A percentile compares a stretch with the other conserved stretches of the same genome.
These are phyloP conservation scores for Polyergus mexicanus DNA, from an alignment of 1,140 invertebrate genomes.

Conservation along the genomic window DNA sequence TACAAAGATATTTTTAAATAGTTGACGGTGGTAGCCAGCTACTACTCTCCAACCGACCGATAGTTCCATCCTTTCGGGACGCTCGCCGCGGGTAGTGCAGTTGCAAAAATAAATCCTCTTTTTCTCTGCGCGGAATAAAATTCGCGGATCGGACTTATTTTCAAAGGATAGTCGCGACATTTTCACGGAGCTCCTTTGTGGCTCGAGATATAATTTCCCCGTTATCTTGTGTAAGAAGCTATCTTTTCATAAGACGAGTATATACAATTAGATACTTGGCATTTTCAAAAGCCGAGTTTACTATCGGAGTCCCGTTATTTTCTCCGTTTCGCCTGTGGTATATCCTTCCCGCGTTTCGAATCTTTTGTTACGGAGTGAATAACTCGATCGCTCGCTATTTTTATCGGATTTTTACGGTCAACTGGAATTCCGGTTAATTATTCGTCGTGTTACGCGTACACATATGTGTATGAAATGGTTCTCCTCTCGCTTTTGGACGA, in stretches of 20 bases:
- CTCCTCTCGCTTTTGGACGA: slow-evolving; percentile 29
- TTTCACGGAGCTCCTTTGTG: slow-evolving; percentile 45
- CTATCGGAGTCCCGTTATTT: background rate
- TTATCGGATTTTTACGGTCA: background rate
- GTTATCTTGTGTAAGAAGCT: slow-evolving; percentile 52
- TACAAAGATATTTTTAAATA: slow-evolving; percentile 51
- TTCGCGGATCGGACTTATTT: slow-evolving; percentile 33
- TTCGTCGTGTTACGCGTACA: background rate
- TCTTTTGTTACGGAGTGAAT: slow-evolving; percentile 15
- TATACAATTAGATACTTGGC: slow-evolving; percentile 23
- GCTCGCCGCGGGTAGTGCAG: background rate
- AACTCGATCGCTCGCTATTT: slow-evolving; percentile 32
- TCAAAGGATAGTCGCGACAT: slow-evolving; percentile 46
- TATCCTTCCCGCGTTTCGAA: background rate
- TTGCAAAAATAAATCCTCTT: slow-evolving; percentile 49
- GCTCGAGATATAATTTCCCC: slow-evolving; percentile 49
- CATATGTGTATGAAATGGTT: background rate
- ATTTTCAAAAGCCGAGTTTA: slow-evolving; percentile 24
- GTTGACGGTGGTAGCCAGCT: background rate
- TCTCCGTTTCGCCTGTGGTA: background rate
- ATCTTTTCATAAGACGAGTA: slow-evolving; percentile 31
- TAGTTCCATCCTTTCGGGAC: background rate
- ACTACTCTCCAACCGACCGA: background rate
- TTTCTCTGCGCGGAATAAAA: slow-evolving; percentile 21
- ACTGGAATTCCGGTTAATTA: slow-evolving; percentile 55